Evolutionary conservation across 1,140 invertebrate species (phyloP).

Genomic region (Neelides sp.): DNA sequence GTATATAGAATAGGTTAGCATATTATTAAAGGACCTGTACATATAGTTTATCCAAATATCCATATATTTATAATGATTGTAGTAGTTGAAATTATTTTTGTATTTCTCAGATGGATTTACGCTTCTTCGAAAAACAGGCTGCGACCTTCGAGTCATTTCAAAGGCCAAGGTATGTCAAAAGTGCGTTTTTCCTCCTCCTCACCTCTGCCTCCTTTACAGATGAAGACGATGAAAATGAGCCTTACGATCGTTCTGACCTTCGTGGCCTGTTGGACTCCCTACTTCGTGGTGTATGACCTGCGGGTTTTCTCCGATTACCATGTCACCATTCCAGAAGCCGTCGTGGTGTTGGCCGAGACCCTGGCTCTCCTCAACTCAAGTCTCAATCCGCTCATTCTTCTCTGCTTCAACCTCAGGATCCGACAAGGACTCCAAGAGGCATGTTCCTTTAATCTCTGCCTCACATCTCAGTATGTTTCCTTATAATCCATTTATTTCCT

Average conservation of each 20-base stretch:
- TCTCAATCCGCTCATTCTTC: constrained; percentile 39
- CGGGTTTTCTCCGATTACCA: constrained; percentile 38
- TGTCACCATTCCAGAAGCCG: constrained; percentile 33
- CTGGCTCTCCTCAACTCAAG: constrained; percentile 39
- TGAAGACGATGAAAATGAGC: constrained; percentile 39
- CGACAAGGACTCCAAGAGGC: constrained; percentile 24
- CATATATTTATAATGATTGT: too few species aligned
- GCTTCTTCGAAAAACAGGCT: constrained; percentile 28
- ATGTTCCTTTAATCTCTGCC: constrained; percentile 26
- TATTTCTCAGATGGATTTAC: constrained; percentile 20
- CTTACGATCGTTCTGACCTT: constrained; percentile 38
- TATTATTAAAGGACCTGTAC: background rate
- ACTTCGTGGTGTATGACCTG: constrained; percentile 37
- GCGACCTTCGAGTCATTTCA: constrained; percentile 27
- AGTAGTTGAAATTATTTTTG: constrained; percentile 7
- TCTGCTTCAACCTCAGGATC: constrained; percentile 37
- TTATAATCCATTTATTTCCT: too few species aligned
- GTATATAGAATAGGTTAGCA: background rate
- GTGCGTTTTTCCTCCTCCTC: background rate
- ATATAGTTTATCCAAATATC: too few species aligned
- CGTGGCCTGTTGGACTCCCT: constrained; percentile 40
- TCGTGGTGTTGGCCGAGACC: constrained; percentile 37
- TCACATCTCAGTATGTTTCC: constrained; percentile 23
- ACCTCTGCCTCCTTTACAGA: constrained; percentile 8
- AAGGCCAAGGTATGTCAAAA: too few species aligned